Evolutionary conservation across 2,113 vertebrate species (phyloP), one percentile per base, ranked within the genome.

Genomic region (Nannospalax galili): DNA sequence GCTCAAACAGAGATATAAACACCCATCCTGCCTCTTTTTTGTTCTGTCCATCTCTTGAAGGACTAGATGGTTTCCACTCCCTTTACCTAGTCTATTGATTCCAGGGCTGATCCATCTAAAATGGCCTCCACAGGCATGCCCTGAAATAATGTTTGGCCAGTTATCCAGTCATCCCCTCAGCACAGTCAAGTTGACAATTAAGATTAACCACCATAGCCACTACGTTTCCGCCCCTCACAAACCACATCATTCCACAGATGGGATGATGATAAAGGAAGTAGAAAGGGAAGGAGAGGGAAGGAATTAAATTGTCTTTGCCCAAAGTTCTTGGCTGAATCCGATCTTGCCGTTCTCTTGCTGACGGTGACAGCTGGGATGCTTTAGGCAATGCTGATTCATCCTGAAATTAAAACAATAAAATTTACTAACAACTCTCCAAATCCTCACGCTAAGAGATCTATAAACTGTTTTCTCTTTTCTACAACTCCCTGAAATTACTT

Each of bases 391-490:
- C 87, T 84, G 95, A 93, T 95, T 94, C 95, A 94, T 74, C 90
- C 97, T 95, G 95, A 96, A 95, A 97, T 93, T 91, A 97, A 96
- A 95, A 95, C 94, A 93, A 81, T 94, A 88, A 92, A 96, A 95
- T 81, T 73, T 48, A 93, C 97, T 97, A 95, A 94, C 94, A 82
- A 60, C 90, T 93, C 72, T 90, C 88, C 75, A 88, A 94, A 80
- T 93, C 90, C 92, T 96, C 80, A 1, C 80, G 56, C 91, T 67
- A 48, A 88, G 67, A 94, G 80, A 94, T 64, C 84, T 52, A 84
- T 90, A 92, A 96, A 88, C 60, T 30, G 42, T 70, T 81, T 92
- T 87, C 73, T 80, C 58, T 95, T 85, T 79, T 65, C 37, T 56
- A 75, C 73, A 81, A 78, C 80, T 84, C 87, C 19, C 72, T 60